These are phyloP conservation scores for Drosophila ustulata DNA, from an alignment of 2,888 invertebrate species.

Conservation along the genomic window DNA sequence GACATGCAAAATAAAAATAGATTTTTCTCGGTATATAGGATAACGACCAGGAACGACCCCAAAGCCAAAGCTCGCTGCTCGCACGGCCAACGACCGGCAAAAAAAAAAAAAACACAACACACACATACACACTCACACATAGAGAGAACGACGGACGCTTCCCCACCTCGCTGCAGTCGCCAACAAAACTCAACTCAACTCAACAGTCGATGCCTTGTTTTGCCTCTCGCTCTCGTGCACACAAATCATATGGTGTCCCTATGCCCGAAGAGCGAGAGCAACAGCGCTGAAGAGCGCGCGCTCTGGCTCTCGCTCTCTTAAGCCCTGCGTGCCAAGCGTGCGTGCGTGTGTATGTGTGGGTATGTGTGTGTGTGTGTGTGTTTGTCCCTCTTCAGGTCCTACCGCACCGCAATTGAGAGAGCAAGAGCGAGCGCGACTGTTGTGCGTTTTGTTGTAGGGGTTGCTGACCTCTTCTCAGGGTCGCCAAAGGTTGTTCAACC, in stretches of 20 bases:
- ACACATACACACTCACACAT: background rate
- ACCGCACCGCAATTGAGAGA: constrained; percentile 23
- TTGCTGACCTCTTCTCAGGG: constrained; percentile 86
- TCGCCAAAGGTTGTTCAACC: constrained; percentile 85
- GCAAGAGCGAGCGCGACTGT: constrained; percentile 18
- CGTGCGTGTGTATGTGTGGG: background rate
- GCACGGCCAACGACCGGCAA: constrained; percentile 75
- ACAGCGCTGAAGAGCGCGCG: constrained; percentile 4
- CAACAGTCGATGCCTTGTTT: too few relatives aligned
- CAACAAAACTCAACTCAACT: background rate
- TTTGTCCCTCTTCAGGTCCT: constrained; percentile 48
- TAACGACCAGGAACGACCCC: constrained; percentile 84
- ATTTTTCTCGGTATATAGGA: constrained; percentile 84
- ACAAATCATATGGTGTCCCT: constrained; percentile 1
- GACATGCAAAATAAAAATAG: constrained; percentile 78
- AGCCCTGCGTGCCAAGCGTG: background rate
- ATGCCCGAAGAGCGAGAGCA: background rate
- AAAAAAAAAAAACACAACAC: constrained; percentile 23
- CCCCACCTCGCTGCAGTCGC: background rate
- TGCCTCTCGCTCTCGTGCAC: background rate
- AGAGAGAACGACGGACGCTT: background rate
- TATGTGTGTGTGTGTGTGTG: constrained; percentile 13
- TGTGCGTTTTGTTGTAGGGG: constrained; percentile 73
- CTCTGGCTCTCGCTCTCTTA: constrained; percentile 2
- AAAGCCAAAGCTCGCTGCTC: constrained; percentile 43